Evolutionary conservation across 2,797 vertebrate genomes (phyloP).

Genomic region (Salarias fasciatus): DNA sequence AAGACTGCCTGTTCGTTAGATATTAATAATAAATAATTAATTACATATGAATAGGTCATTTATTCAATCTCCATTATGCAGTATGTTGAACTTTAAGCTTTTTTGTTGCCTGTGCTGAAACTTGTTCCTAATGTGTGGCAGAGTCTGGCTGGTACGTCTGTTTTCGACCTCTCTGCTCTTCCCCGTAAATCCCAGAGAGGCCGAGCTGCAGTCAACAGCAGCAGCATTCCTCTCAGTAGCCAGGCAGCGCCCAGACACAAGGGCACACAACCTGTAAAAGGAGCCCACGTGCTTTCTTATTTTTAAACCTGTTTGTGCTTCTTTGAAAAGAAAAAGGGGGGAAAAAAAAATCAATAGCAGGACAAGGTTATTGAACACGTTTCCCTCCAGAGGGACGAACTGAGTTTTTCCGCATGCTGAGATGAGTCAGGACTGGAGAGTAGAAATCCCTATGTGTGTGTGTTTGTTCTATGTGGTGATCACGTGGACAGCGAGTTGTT

Average conservation of each 20-base stretch:
- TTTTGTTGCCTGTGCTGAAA: constrained; percentile 13
- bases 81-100: too few species aligned
- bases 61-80: too few species aligned
- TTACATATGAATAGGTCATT: too few species aligned
- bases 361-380: constrained; percentile 20
- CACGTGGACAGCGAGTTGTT: constrained; percentile 1
- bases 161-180: constrained; percentile 26
- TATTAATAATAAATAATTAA: too few species aligned
- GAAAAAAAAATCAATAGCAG: constrained; percentile 18
- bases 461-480: constrained; percentile 2
- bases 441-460: constrained; percentile 20
- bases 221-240: constrained; percentile 48
- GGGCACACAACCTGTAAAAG: constrained; percentile 29
- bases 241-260: constrained; percentile 35
- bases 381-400: constrained; percentile 25
- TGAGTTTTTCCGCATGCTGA: constrained; percentile 24
- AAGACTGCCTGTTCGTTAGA: too few species aligned
- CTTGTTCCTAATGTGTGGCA: constrained; percentile 6
- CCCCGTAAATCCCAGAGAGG: constrained; percentile 49
- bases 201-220: constrained; percentile 46
- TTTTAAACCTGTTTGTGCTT: constrained; percentile 9
- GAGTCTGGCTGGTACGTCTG: constrained; percentile 16
- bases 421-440: constrained; percentile 46
- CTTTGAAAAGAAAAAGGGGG: constrained; percentile 24
- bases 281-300: constrained; percentile 20